Percentiles rank a stretch among this genome's conserved stretches.
These are phyloP conservation scores for Propithecus coquereli DNA, from an alignment of 2,113 vertebrate genomes.

Conservation along the genomic window DNA sequence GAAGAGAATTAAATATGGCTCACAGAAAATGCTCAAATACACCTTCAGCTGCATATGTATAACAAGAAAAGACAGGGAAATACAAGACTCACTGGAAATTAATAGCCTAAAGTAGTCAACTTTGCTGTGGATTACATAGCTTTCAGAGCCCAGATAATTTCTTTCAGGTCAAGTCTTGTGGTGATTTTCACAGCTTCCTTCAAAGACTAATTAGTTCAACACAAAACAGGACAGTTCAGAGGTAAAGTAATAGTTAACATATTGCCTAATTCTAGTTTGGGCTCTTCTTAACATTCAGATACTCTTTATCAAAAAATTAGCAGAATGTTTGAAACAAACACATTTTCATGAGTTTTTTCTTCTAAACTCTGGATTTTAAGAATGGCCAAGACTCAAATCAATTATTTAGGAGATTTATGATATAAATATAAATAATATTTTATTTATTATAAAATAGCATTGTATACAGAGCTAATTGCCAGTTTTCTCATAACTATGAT, in stretches of 20 bases:
- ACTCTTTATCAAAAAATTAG: not conserved
- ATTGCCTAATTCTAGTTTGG: not conserved
- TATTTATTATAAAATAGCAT: not conserved
- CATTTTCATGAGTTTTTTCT: not conserved
- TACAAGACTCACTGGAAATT: not conserved
- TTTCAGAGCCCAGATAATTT: not conserved
- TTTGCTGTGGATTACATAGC: not conserved
- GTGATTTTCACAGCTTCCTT: not conserved
- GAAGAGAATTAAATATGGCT: not conserved
- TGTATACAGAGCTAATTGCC: not conserved
- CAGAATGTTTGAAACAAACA: not conserved
- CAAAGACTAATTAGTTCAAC: slow-evolving; percentile 26
- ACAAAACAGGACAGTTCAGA: not conserved
- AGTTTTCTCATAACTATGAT: not conserved
- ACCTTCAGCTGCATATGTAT: not conserved
- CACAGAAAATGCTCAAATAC: not conserved
- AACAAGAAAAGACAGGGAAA: not conserved
- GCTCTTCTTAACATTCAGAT: not conserved
- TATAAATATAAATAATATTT: too few relatives aligned
- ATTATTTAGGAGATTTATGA: not conserved
- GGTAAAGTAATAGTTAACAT: not conserved
- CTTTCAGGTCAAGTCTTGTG: not conserved
- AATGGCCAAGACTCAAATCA: not conserved
- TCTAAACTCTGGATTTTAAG: not conserved
- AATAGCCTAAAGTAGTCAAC: not conserved